Evolutionary conservation across 2,888 invertebrate species (phyloP), one percentile per base, ranked within the genome.

Genomic region (Drosophila gaucha): DNA sequence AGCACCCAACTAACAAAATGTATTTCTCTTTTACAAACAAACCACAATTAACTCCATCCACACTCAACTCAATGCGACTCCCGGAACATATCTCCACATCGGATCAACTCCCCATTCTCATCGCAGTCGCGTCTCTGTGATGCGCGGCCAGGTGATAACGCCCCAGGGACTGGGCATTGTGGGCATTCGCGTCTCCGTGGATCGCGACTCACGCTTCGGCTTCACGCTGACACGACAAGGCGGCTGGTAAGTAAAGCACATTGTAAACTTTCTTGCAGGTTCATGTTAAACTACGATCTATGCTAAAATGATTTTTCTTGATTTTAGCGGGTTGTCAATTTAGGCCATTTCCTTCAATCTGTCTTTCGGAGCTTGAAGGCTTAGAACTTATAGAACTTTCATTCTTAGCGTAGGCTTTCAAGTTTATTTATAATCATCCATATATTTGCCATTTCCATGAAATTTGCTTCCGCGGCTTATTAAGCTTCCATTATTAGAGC

Each of bases 181-280:
- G 91, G 99, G 99, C 90, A 98, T 99, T 91, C 94, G 99, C 80
- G 98, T 99, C 63, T 97, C 97, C 71, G 98, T 99, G 88, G 97
- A 97, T 93, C 94, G 95, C 74, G 97, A 98, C 92, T 96, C 98
- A 46, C 94, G 97, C 83, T 97, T 98, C 93, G 99, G 99, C 80
- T 98, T 98, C 93, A 99, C 99, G 5, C 94, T 98, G 54, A 97
- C 98, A 56, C 94, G 98, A 89, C 95, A 96, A 90, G 97, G 97
- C 80, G 98, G 98, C 94, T 98, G 98, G 97, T 97, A 93, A 96
- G 97, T 77, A 22, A n/a, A 16, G 8, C 10, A 2, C 3, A 26
- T n/a, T 16, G 1, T 6, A 28, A 20, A 5, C 6, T 26, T 9
- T 0, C 10, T 4, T 2, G 10, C 28, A 39, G 14, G 30, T 22